Conservation (phyloP, 2,888 invertebrate species). For the Kryphioiulus occultus region DNA sequence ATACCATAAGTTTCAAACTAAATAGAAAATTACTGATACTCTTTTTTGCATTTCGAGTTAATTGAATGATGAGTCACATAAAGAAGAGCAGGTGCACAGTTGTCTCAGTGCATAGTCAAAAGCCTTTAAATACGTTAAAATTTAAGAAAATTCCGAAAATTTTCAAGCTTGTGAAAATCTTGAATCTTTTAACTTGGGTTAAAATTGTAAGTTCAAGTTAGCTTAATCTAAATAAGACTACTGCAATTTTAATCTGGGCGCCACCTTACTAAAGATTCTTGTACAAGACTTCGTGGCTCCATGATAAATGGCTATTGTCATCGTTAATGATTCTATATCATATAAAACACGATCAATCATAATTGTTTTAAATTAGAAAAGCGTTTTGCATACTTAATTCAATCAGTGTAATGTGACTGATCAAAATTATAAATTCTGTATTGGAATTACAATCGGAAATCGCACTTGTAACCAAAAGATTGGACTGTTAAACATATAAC, state of each 20-base stretch:
- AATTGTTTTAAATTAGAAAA: not conserved
- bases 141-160: too few species aligned
- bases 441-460: not conserved
- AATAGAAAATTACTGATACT: too few species aligned
- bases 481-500: not conserved
- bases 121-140: too few species aligned
- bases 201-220: too few species aligned
- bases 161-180: too few species aligned
- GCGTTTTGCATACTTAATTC: not conserved
- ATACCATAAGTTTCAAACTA: too few species aligned
- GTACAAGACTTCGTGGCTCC: not conserved
- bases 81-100: too few species aligned
- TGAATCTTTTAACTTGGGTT: too few species aligned
- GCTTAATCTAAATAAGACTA: too few species aligned
- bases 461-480: not conserved
- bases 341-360: not conserved
- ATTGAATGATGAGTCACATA: too few species aligned
- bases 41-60: too few species aligned
- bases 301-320: not conserved
- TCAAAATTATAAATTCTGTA: not conserved
- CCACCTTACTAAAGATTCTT: not conserved
- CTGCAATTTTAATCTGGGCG: not conserved
- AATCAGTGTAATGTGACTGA: not conserved
- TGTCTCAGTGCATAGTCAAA: too few species aligned
- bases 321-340: not conserved